Percentiles rank a stretch among this genome's conserved stretches.
Evolutionary conservation across 2,797 vertebrate species (phyloP).

Genomic region (Poeciliopsis turneri): DNA sequence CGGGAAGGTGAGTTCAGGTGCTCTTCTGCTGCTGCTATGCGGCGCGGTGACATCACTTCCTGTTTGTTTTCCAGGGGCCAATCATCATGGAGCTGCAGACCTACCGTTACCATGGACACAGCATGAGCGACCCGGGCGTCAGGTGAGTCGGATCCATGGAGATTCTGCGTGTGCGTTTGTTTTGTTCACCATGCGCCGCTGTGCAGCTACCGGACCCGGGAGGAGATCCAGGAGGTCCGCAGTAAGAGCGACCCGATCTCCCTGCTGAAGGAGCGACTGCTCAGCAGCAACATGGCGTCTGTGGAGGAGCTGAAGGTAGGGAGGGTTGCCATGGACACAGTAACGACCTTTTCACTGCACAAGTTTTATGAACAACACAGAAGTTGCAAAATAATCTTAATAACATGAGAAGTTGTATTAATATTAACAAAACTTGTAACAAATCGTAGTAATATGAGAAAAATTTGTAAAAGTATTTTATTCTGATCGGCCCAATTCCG

Average conservation of each 20-base stretch:
- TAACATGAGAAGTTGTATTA: too few species aligned
- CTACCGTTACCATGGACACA: slow-evolving; percentile 96
- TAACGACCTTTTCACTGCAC: too few species aligned
- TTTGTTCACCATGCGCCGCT: slow-evolving; percentile 3
- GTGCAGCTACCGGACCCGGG: slow-evolving; percentile 88
- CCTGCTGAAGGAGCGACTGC: slow-evolving; percentile 89
- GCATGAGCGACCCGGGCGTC: slow-evolving; percentile 95
- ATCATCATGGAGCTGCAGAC: slow-evolving; percentile 96
- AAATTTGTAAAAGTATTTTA: too few species aligned
- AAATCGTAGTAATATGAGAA: too few species aligned
- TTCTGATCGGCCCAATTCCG: too few species aligned
- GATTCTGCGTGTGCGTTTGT: not conserved
- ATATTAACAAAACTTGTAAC: too few species aligned
- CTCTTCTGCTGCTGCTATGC: not conserved
- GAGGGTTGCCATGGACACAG: accelerated
- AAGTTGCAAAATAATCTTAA: too few species aligned
- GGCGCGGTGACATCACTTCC: not conserved
- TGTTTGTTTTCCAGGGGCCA: slow-evolving; percentile 84
- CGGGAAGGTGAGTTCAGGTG: slow-evolving; percentile 85
- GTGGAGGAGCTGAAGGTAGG: slow-evolving; percentile 90
- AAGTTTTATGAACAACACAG: too few species aligned
- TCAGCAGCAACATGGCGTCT: slow-evolving; percentile 86
- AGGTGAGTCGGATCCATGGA: slow-evolving; percentile 76
- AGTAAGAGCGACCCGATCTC: slow-evolving; percentile 93
- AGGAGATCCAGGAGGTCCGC: slow-evolving; percentile 92